These are phyloP conservation scores for Enteromius anoplus DNA, from an alignment of 2,797 vertebrate species.

Conservation along the genomic window DNA sequence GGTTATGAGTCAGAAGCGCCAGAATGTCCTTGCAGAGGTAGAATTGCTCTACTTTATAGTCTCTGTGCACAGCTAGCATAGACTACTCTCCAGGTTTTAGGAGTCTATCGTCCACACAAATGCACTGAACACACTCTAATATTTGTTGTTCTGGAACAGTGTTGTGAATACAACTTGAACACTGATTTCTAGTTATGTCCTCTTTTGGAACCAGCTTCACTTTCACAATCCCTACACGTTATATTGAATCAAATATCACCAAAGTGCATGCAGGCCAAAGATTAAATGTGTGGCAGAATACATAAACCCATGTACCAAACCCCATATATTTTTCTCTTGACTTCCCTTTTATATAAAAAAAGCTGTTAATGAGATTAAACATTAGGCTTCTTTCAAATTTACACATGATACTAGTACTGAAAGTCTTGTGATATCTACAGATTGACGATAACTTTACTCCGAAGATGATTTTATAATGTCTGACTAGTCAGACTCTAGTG, in stretches of 20 bases:
- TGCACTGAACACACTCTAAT: too few species aligned
- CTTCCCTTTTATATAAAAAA: background rate
- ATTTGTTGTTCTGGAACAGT: too few species aligned
- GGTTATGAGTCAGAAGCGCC: too few species aligned
- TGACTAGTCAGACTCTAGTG: constrained; percentile 45
- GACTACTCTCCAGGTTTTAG: too few species aligned
- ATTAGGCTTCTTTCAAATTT: background rate
- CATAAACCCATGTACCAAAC: background rate
- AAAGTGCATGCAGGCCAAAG: constrained; percentile 1
- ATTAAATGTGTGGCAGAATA: background rate
- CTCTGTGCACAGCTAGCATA: too few species aligned
- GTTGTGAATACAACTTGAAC: too few species aligned
- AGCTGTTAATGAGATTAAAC: background rate
- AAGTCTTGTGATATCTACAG: constrained; percentile 18
- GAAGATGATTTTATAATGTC: constrained; percentile 45
- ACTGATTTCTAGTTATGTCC: too few species aligned
- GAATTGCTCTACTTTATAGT: too few species aligned
- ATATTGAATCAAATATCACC: background rate
- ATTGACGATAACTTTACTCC: constrained; percentile 25
- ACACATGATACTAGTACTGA: background rate
- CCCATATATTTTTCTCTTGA: background rate
- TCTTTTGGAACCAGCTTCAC: too few species aligned
- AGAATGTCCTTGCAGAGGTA: too few species aligned
- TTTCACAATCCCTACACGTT: background rate
- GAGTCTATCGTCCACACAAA: too few species aligned